Evolutionary conservation across 2,888 invertebrate species (phyloP).

Genomic region (Hedya salicella): DNA sequence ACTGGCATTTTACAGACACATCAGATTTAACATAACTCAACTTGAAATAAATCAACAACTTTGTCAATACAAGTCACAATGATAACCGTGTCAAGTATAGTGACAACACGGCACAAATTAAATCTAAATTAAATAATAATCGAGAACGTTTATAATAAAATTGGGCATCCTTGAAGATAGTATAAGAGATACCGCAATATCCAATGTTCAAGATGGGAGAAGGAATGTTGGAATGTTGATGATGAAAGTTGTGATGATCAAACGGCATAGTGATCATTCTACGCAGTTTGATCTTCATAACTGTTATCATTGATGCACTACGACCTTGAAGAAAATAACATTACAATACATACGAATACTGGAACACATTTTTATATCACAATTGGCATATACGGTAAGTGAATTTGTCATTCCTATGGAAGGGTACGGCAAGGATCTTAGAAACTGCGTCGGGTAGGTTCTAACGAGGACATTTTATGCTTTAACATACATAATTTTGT

Average conservation of each 20-base stretch:
- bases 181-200: neutral
- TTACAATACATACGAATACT: neutral
- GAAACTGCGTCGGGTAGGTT: no score
- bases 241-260: slow-evolving; percentile 35
- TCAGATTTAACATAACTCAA: slow-evolving; percentile 32
- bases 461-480: no score
- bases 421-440: no score
- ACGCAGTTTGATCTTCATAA: slow-evolving; percentile 43
- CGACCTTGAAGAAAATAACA: neutral
- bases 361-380: no score
- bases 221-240: slow-evolving; percentile 13
- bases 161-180: neutral
- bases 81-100: slow-evolving; percentile 28
- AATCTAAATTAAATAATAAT: slow-evolving; percentile 5
- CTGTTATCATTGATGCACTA: slow-evolving; percentile 5
- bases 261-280: slow-evolving; percentile 32
- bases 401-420: neutral
- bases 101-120: slow-evolving; percentile 5
- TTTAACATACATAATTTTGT: no score
- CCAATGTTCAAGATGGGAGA: neutral
- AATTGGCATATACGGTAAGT: no score
- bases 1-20: slow-evolving; percentile 29
- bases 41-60: slow-evolving; percentile 39
- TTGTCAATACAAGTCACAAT: slow-evolving; percentile 40
- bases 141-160: neutral